Evolutionary conservation across 30 jellyfish, hydroid and myxozoan species (phyloP), one percentile per base, ranked within the genome.

Genomic region (Haliclystus octoradiatus): DNA sequence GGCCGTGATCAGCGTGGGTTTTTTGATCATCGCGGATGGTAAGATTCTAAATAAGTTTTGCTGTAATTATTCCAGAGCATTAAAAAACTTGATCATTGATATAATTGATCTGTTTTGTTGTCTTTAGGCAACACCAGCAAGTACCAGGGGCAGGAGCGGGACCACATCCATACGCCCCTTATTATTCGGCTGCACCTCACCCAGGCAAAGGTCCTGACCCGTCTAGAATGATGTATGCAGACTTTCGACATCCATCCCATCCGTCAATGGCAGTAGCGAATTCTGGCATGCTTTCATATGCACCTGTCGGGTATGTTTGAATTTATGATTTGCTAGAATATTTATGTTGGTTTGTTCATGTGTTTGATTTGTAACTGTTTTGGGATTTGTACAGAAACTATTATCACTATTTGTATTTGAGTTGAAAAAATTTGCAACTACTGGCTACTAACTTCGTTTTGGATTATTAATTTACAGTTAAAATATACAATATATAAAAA

Each of bases 21-120:
- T 71, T 89, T 70, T 62, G 98, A 89, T 26, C 92, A 78, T 70
- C 68, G 95, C 35, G 74, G 83, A 0, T 88, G 97, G 97, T 88
- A 66, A 50, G 94, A 25, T 3, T 0, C 19, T 19, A 46, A 46
- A 46, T 46, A 7, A 12, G n/a, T n/a, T n/a, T n/a, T n/a, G 57
- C 57, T 40, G 57, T 40, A 19, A 40, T 40, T n/a, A n/a, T n/a
- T n/a, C n/a, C n/a, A n/a, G n/a, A n/a, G n/a, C n/a, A n/a, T n/a
- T n/a, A n/a, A n/a, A n/a, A n/a, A n/a, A n/a, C n/a, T 19, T 40
- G 57, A 40, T 40, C 19, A 19, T 40, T 40, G 14, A 40, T n/a
- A 40, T 40, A 19, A 5, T 40, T 40, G 14, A 9, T 40, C 19
- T 26, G 7, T 47, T 70, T 25, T 2, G 50, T 70, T 51, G 27